phyloP scores from a whole-genome alignment of 2,888 invertebrate species.

The Seladonia tumulorum region DNA sequence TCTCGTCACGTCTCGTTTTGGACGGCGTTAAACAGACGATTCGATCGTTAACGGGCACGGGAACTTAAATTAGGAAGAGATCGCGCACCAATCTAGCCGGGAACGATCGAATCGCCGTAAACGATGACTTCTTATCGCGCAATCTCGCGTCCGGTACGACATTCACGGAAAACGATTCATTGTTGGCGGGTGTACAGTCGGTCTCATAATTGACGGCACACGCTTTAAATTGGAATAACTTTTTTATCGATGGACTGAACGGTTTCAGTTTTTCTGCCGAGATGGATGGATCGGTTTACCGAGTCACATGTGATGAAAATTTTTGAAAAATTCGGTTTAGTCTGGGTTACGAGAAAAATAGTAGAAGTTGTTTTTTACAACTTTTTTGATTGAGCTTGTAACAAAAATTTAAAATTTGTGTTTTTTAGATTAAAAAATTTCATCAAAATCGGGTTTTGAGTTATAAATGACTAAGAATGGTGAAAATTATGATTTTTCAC shows the following conservation, averaged over 20 bases:
- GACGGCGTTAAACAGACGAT: conserved; percentile 26
- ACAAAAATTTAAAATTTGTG: neutral
- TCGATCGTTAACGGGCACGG: conserved; percentile 47
- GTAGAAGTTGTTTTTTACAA: too few species aligned
- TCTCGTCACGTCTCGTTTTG: conserved; percentile 2
- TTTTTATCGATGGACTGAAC: neutral
- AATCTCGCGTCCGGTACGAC: conserved; percentile 5
- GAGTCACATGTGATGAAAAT: neutral
- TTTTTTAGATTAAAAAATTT: too few species aligned
- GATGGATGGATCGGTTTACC: neutral
- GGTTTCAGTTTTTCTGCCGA: neutral
- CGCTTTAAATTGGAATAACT: neutral
- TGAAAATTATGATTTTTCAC: too few species aligned
- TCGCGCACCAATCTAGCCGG: neutral
- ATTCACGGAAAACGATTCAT: neutral
- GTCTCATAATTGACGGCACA: neutral
- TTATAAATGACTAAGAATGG: too few species aligned
- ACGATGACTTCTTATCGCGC: conserved; percentile 12
- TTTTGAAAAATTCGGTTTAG: neutral
- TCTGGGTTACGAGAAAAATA: too few species aligned
- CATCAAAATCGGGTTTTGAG: too few species aligned
- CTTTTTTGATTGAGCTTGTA: rapidly evolving
- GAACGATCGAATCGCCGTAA: conserved; percentile 35
- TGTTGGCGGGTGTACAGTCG: neutral
- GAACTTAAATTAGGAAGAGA: conserved; percentile 17